phyloP scores from a whole-genome alignment of 2,113 vertebrate genomes.

The Hyaena hyaena region DNA sequence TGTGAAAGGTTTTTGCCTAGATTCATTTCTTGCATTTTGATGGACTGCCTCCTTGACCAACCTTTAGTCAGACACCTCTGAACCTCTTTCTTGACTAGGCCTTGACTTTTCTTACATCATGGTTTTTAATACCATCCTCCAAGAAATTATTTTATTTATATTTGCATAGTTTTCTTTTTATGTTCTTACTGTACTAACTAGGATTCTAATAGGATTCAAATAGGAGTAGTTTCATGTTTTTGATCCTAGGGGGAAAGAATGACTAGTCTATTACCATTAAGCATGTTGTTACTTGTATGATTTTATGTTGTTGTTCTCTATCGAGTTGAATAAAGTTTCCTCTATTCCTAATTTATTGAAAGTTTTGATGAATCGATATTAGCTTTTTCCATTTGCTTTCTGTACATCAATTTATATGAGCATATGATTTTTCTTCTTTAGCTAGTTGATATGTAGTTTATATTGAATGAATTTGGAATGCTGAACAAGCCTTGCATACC shows the following conservation, averaged over 20 bases:
- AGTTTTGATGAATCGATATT: not conserved
- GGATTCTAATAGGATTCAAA: not conserved
- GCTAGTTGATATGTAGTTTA: not conserved
- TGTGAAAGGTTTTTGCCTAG: not conserved
- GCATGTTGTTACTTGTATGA: not conserved
- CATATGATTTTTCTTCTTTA: not conserved
- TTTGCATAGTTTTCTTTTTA: not conserved
- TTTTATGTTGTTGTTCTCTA: not conserved
- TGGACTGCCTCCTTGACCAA: not conserved
- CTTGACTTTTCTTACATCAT: not conserved
- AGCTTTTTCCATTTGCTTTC: not conserved
- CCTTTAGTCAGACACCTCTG: not conserved
- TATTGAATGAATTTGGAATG: not conserved
- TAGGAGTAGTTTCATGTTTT: not conserved
- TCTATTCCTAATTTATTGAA: not conserved
- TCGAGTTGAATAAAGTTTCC: not conserved
- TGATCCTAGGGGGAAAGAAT: not conserved
- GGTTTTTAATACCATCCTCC: not conserved
- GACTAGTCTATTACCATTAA: not conserved
- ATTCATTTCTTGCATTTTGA: not conserved
- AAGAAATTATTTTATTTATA: not conserved
- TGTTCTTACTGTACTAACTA: not conserved
- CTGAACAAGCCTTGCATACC: not conserved
- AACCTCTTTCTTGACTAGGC: not conserved
- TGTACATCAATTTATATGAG: not conserved